A percentile compares a stretch with the other conserved stretches of the same genome.
Evolutionary conservation across 64 coral and sea anemone species (phyloP).

Genomic region (Cladopsammia gracilis): DNA sequence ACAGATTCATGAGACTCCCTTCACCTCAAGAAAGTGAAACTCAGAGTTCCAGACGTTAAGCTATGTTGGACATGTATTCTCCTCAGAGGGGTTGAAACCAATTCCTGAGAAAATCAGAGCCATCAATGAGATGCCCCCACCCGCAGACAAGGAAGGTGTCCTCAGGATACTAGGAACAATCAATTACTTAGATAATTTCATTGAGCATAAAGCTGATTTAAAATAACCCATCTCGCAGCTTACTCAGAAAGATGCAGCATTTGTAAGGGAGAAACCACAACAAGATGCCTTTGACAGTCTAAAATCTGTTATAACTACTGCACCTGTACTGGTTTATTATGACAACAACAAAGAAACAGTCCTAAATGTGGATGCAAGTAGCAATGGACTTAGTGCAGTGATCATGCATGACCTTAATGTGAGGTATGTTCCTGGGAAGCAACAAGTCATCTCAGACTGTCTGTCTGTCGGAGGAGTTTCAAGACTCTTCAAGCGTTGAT

Average conservation of each 20-base stretch:
- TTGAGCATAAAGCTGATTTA: conserved; percentile 17
- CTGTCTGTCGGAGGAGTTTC: conserved; percentile 32
- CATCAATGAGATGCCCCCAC: neutral
- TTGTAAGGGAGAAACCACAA: neutral
- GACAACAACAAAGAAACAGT: conserved; percentile 1
- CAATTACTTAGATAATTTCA: neutral
- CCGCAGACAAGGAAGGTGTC: neutral
- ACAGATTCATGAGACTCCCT: neutral
- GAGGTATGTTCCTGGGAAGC: conserved; percentile 11
- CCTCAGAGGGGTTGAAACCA: neutral
- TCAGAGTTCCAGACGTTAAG: neutral
- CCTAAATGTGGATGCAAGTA: conserved; percentile 13
- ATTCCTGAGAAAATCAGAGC: neutral
- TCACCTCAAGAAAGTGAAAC: neutral
- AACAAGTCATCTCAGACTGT: conserved; percentile 5
- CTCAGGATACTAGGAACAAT: neutral
- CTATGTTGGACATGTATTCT: conserved; percentile 5
- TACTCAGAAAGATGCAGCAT: neutral
- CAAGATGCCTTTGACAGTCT: conserved; percentile 14
- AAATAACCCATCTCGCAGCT: conserved; percentile 14
- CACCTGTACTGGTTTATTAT: neutral
- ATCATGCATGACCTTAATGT: conserved; percentile 9
- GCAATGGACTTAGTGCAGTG: neutral
- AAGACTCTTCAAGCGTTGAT: conserved; percentile 16
- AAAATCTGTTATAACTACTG: conserved; percentile 30